Base-by-base conservation (phyloP, 2,888 invertebrate genomes). In the Ceriagrion tenellum region DNA sequence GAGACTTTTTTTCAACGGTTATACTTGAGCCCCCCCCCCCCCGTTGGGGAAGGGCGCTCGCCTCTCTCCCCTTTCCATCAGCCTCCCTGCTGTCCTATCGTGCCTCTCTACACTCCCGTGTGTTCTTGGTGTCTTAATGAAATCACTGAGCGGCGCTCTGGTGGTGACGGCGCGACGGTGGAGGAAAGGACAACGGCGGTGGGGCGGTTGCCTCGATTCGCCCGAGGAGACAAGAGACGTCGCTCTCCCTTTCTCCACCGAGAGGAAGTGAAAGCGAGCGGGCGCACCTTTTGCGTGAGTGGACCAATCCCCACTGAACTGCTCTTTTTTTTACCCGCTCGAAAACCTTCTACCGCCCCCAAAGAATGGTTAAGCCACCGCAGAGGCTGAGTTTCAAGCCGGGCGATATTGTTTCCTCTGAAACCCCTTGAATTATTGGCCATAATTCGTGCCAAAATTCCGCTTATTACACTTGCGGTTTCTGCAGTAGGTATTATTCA, bases 101-200 rank as follows among this genome's bases (percentile, higher is more conserved):
- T n/a, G 4, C 8, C 47, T 47, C 4, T 47, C 47, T 47, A 47
- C 89, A 12, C 55, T 18, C 3, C 89, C 55, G 26, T 55, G 55
- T 55, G 35, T 69, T 69, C 81, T 18, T n/a, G 81, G 81, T 35
- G 81, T 81, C 81, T 81, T 81, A 81, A 81, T 81, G 81, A 81
- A 81, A 81, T 81, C 81, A 81, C 30, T 35, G 30, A 47, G 47
- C 47, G 47, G 47, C 47, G 47, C 47, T 47, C 47, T 47, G 47
- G 18, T 20, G 20, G 59, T 59, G 69, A 23, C n/a, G 69, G 69
- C 4, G 30, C 35, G 26, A 3, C 30, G 81, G 35, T 30, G 13
- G 81, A 81, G 30, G 81, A 30, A 16, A 8, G 30, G 35, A 0
- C 30, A 35, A 35, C 12, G 56, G 63, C 23, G 69, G 69, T 35